Base-by-base conservation (phyloP, 1,140 invertebrate species). In the Halictus rubicundus region DNA sequence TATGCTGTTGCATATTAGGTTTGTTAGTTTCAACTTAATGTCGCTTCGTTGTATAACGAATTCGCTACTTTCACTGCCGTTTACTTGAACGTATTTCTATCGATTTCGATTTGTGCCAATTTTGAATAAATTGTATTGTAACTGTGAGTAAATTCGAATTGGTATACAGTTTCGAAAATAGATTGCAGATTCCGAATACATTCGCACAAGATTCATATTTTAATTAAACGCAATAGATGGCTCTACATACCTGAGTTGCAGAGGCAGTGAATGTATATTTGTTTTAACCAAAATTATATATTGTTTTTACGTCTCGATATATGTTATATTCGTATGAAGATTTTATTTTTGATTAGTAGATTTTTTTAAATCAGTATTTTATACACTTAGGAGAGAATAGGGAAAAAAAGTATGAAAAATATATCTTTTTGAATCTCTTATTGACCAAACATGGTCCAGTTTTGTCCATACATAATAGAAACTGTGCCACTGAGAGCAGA, bases 401-500 rank as follows among this genome's bases (percentile, higher is more conserved):
- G 8, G 65, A 49, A 70, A 71, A 61, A 83, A 82, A 27, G 19
- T 74, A 77, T 71, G 8, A 61, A 73, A 46, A 81, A 69, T 78
- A 63, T 68, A 76, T 85, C 83, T 83, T 88, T 78, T 82, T 68
- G 64, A 84, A 77, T 84, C 37, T 87, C 78, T 60, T 63, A 78
- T 83, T 76, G 68, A 39, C 63, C 74, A n/a, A 81, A 39, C 9
- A 66, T 66, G 72, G 77, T 69, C 69, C 68, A 64, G 32, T 74
- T 60, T 80, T 68, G 49, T 78, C 65, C 72, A 72, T 72, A 42
- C 37, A 32, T 19, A 77, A 59, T 75, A 72, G 69, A 74, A 84
- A 81, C 77, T 87, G 78, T 89, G 86, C 89, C 90, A 91, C 86
- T 87, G 89, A 83, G 90, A 91, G 90, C 90, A 90, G 89, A 90